Evolutionary conservation across 2,113 vertebrate genomes (phyloP), one percentile per base, ranked within the genome.

Genomic region (Alectura lathami): DNA sequence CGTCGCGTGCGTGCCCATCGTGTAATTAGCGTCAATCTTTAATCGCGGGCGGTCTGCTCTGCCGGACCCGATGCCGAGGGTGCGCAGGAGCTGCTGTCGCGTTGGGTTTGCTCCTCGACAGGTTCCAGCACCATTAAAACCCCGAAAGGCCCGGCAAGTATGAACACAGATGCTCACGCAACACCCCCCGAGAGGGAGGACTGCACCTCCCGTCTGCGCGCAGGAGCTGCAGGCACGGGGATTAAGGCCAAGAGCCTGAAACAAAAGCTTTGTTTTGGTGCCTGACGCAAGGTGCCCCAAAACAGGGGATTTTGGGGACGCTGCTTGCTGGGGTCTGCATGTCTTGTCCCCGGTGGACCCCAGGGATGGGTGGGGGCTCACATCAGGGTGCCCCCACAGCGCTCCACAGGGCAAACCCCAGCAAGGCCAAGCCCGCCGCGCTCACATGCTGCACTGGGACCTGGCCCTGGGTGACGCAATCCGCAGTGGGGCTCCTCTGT

Each of bases 1-100:
- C 84, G 75, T 88, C 86, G 94, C 73, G 76, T 84, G 77, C 86
- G 29, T 84, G 36, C 53, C 74, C 92, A 93, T 92, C 95, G 95
- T 92, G 84, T 95, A 96, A 93, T 96, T 96, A 92, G 73, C 1
- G 4, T 5, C 56, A 36, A 93, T 93, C 64, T 88, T 96, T 91
- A 96, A 96, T 84, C 86, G 82, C 53, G 68, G 60, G 32, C 81
- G 34, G 63, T 24, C 45, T 54, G 73, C 40, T 14, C 51, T 23
- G 15, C 57, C 57, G 3, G 94, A 78, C 81, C 64, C 21, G 0
- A 56, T 64, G 51, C 89, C 51, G 63, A 32, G 0, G 0, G 40
- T 16, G 48, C 78, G n/a, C 0, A 2, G 60, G 62, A 84, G 42
- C 56, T 59, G 70, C 79, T 54, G 8, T 23, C 0, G 7, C 10